Percentiles rank a stretch among this genome's conserved stretches.
Conservation (phyloP, 30 jellyfish, hydroid and myxozoan genomes). For the Aurelia sp. region DNA sequence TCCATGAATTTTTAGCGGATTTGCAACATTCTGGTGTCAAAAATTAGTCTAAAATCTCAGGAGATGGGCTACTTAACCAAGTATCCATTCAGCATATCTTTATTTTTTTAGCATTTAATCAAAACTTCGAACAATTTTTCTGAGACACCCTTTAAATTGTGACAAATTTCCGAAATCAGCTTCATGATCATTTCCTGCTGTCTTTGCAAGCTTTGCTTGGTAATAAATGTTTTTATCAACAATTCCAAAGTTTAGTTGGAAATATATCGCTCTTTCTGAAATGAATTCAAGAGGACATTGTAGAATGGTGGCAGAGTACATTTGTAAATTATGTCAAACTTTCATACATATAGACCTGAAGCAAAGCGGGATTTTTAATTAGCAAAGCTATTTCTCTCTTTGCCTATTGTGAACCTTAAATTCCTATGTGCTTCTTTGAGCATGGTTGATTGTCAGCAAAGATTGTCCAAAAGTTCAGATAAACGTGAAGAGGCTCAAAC, state of each 20-base stretch:
- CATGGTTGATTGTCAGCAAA: neutral
- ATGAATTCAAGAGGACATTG: neutral
- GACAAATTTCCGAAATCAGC: too few species aligned
- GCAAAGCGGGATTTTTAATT: conserved; percentile 29
- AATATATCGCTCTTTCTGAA: neutral
- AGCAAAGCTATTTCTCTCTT: neutral
- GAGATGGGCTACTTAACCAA: too few species aligned
- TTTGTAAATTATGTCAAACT: conserved; percentile 38
- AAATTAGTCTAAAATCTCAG: too few species aligned
- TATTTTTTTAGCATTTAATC: too few species aligned
- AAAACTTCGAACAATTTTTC: too few species aligned
- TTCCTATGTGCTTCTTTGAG: conserved; percentile 2
- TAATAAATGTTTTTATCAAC: neutral
- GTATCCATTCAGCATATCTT: too few species aligned
- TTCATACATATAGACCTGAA: conserved; percentile 41
- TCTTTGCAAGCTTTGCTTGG: too few species aligned
- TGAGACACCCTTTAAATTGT: too few species aligned
- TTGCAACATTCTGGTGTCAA: too few species aligned
- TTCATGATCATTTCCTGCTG: too few species aligned
- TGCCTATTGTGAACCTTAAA: neutral
- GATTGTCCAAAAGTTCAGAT: neutral
- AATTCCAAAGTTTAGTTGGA: neutral
- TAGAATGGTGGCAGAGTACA: conserved; percentile 10
- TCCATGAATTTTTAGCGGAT: too few species aligned
- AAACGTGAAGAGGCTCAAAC: too few species aligned